phyloP scores from a whole-genome alignment of 2,888 invertebrate genomes.

The Ochlodes sylvanus region DNA sequence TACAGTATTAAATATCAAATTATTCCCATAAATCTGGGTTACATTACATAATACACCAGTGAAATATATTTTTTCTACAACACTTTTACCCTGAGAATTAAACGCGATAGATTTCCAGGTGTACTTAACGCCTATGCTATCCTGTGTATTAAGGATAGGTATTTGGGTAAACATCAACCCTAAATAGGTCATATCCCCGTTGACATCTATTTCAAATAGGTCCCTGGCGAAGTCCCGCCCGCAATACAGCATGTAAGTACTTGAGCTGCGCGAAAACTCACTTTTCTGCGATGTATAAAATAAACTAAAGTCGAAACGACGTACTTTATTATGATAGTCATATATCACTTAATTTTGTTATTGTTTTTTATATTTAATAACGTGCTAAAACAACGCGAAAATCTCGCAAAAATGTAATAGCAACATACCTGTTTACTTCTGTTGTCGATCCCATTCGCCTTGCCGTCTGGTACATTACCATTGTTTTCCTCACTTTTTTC shows the following conservation, averaged over 20 bases:
- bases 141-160: background rate
- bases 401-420: slow-evolving; percentile 54
- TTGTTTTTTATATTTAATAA: slow-evolving; percentile 13
- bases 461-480: slow-evolving; percentile 79
- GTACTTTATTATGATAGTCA: background rate
- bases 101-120: background rate
- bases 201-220: slow-evolving; percentile 62
- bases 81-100: too few relatives aligned
- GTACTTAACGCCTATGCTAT: slow-evolving; percentile 2
- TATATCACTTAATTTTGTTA: background rate
- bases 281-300: slow-evolving; percentile 43
- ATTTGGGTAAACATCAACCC: slow-evolving; percentile 4
- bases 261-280: slow-evolving; percentile 72
- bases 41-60: slow-evolving; percentile 4
- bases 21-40: background rate
- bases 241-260: slow-evolving; percentile 42
- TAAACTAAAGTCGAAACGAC: background rate
- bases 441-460: slow-evolving; percentile 85
- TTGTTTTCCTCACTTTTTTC: slow-evolving; percentile 84
- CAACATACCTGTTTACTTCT: slow-evolving; percentile 84
- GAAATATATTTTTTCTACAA: background rate
- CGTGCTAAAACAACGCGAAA: slow-evolving; percentile 44
- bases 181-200: slow-evolving; percentile 80
- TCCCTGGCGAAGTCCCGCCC: slow-evolving; percentile 52
- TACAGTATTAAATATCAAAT: background rate